A percentile compares a stretch with the other conserved stretches of the same genome.
Conservation (phyloP, 2,888 invertebrate genomes). For the Onthophagus sagittarius region DNA sequence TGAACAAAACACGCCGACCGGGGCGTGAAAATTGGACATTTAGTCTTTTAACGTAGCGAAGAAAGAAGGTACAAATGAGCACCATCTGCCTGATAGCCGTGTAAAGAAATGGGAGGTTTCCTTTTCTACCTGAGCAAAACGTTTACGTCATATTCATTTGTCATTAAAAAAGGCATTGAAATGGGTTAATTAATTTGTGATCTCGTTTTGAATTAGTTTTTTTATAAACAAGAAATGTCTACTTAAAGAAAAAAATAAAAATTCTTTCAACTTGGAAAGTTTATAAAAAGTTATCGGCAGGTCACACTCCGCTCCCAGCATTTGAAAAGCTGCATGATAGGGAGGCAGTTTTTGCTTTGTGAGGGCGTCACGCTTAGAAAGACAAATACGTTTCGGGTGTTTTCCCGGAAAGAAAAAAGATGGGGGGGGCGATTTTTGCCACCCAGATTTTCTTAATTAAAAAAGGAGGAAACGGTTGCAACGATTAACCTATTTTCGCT, state of each 20-base stretch:
- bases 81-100: neutral
- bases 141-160: neutral
- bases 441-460: neutral
- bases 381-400: conserved; percentile 29
- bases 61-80: conserved; percentile 5
- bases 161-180: neutral
- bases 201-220: conserved; percentile 14
- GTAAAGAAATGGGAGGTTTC: neutral
- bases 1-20: conserved; percentile 19
- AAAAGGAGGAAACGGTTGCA: neutral
- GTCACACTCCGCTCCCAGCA: conserved; percentile 30
- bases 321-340: conserved; percentile 24
- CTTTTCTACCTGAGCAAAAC: conserved; percentile 2
- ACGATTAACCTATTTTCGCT: neutral
- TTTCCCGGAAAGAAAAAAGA: conserved; percentile 1
- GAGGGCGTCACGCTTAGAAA: conserved; percentile 31
- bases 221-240: conserved; percentile 4
- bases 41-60: conserved; percentile 18
- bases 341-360: conserved; percentile 31
- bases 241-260: conserved; percentile 27
- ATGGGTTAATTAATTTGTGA: neutral
- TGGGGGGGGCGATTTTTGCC: neutral
- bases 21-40: conserved; percentile 28
- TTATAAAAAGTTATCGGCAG: conserved; percentile 36
- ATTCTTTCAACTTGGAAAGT: conserved; percentile 30